Evolutionary conservation across 2,797 vertebrate species (phyloP), one percentile per base, ranked within the genome.

Genomic region (Syncerus caffer): DNA sequence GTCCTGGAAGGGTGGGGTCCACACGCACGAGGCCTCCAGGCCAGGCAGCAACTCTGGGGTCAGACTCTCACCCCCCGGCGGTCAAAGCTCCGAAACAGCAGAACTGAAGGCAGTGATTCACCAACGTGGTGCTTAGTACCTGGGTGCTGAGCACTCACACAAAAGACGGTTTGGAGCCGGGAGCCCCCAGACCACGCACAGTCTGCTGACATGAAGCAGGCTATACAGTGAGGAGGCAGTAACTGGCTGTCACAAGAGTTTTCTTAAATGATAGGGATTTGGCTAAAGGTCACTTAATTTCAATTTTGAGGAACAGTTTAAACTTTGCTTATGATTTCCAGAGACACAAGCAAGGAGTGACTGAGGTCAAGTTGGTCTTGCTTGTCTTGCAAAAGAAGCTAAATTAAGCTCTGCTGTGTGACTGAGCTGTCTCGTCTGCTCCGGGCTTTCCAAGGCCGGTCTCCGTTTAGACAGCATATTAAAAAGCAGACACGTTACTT

Each of bases 81-180:
- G 34, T 14, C 51, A 15, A 6, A 83, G n/a, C 16, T 25, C 51
- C 4, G 4, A 38, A 34, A 38, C 1, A 38, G 21, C 13, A 25
- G n/a, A 55, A 15, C 51, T 10, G 8, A 55, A 23, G 14, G n/a
- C 13, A 25, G 12, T 6, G 21, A 38, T 2, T 15, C 79, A 25
- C 31, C n/a, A 7, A 25, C 2, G 4, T 1, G 51, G 51, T 1
- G 1, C n/a, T 34, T 15, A 15, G 19, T 2, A 8, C n/a, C 45
- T 6, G 31, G 53, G 19, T 25, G 13, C 21, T 14, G 50, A 25
- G 50, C 19, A 1, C 12, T 53, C 31, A 1, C 1, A 3, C 29
- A 8, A 14, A 14, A 34, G 79, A 3, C 0, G 3, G 7, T 16
- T 23, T 7, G 1, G 13, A 38, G 7, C n/a, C 1, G 0, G n/a